Conservation (phyloP, 1,140 invertebrate species). For the Helicoverpa zea region DNA sequence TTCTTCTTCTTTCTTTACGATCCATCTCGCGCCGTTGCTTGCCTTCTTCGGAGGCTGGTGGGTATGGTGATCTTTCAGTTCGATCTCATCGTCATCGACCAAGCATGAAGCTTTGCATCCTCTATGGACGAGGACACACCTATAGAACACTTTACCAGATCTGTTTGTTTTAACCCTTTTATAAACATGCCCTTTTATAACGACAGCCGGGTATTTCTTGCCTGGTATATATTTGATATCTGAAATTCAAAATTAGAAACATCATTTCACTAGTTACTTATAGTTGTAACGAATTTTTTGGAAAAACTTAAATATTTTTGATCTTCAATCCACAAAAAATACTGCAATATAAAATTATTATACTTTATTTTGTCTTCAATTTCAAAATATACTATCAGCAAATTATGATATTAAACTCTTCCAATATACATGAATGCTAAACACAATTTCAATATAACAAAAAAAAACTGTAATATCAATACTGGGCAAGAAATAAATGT, state of each 20-base stretch:
- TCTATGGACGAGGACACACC: constrained; percentile 60
- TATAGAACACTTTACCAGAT: constrained; percentile 60
- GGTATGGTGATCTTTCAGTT: constrained; percentile 54
- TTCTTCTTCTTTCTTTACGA: neutral
- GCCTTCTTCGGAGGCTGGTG: constrained; percentile 57
- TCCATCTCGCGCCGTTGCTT: constrained; percentile 57
- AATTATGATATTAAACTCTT: too few relatives aligned
- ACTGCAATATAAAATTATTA: too few relatives aligned
- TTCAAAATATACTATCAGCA: too few relatives aligned
- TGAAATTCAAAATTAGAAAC: constrained; percentile 36
- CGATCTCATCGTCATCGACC: constrained; percentile 49
- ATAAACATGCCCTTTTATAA: constrained; percentile 59
- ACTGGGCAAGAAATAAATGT: too few relatives aligned
- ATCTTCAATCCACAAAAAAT: neutral
- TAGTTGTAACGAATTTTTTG: neutral
- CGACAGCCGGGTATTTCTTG: constrained; percentile 61
- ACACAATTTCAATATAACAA: too few relatives aligned
- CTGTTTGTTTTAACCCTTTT: constrained; percentile 59
- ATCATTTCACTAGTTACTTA: neutral
- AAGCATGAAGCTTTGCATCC: constrained; percentile 60
- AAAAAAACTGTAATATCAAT: too few relatives aligned
- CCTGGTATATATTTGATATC: constrained; percentile 54
- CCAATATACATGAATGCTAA: too few relatives aligned
- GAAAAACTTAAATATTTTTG: neutral
- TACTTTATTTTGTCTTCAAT: neutral